Base-by-base conservation (phyloP, 2,797 vertebrate species). In the Coccyzus lansbergi region DNA sequence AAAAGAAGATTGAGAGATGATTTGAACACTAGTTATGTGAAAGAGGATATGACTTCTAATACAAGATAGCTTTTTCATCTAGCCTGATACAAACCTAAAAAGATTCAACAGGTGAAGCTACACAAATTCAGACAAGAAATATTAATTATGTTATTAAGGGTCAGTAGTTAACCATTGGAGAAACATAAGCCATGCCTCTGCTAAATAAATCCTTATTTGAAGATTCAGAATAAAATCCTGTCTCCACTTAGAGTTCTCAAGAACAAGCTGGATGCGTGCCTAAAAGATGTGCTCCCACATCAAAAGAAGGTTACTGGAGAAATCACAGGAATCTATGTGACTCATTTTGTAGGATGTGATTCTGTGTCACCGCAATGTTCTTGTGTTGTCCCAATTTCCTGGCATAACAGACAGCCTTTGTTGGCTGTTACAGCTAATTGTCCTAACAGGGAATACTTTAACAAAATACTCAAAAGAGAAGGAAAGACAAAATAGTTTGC, bases 321-420 rank as follows among this genome's bases (percentile, higher is more conserved):
- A 74, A 56, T 74, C 28, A 42, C 0, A 0, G 71, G 5, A 12
- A 34, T 58, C 13, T 62, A 4, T 7, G 14, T 55, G 51, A 51
- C 14, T 72, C 4, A 11, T 64, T 60, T 60, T 86, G 6, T 8
- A 44, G 19, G n/a, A 48, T 26, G 18, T 28, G 24, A 64, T 34
- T 77, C 13, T 1, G 1, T 36, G 12, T 42, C 21, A 58, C 24
- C 25, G 64, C 36, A 65, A 29, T 1, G 1, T 8, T 34, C 33
- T 11, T 48, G 14, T 31, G 17, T 38, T 70, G 12, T n/a, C 51
- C 60, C 38, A 56, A 25, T 79, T 22, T 31, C 12, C 42, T 76
- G 26, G 6, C 76, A 31, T 15, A 68, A 59, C 4, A 83, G 16
- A 20, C 12, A 59, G 10, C 2, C 7, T 52, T 42, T 52, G 3